These are phyloP conservation scores for Nemapogon koenigi DNA, from an alignment of 2,888 invertebrate genomes.

Conservation along the genomic window DNA sequence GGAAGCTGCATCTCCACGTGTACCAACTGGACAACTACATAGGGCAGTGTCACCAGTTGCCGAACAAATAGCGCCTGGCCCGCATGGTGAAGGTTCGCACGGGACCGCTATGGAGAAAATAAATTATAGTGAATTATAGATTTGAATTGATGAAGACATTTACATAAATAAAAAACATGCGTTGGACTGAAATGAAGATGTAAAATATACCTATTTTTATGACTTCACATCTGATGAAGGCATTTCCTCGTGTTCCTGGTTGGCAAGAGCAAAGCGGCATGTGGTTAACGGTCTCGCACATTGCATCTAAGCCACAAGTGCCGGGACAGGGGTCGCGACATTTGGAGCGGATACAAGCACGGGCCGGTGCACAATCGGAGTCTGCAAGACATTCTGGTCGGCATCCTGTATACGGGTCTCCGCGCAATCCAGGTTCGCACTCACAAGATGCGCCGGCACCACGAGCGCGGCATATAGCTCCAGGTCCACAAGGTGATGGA, in stretches of 20 bases:
- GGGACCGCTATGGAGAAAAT: conserved; percentile 57
- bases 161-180: not conserved
- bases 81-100: conserved; percentile 78
- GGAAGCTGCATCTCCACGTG: conserved; percentile 75
- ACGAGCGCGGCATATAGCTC: conserved; percentile 79
- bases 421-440: conserved; percentile 74
- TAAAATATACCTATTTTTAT: conserved; percentile 32
- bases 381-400: conserved; percentile 88
- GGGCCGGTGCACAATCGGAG: conserved; percentile 84
- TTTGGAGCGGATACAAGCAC: conserved; percentile 81
- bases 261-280: conserved; percentile 75
- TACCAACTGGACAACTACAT: conserved; percentile 79
- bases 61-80: conserved; percentile 76
- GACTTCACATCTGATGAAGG: conserved; percentile 67
- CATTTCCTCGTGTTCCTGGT: conserved; percentile 72
- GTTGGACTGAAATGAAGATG: not conserved
- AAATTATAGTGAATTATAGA: not conserved
- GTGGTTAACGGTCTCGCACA: conserved; percentile 76
- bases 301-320: conserved; percentile 83
- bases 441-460: conserved; percentile 75
- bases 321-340: conserved; percentile 85
- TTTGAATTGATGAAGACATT: not conserved
- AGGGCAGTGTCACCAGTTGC: conserved; percentile 65
- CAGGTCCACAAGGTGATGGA: conserved; percentile 83
- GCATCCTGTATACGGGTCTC: conserved; percentile 78